These are phyloP conservation scores for Maccullochella peelii DNA, from an alignment of 2,113 vertebrate species.

Conservation along the genomic window DNA sequence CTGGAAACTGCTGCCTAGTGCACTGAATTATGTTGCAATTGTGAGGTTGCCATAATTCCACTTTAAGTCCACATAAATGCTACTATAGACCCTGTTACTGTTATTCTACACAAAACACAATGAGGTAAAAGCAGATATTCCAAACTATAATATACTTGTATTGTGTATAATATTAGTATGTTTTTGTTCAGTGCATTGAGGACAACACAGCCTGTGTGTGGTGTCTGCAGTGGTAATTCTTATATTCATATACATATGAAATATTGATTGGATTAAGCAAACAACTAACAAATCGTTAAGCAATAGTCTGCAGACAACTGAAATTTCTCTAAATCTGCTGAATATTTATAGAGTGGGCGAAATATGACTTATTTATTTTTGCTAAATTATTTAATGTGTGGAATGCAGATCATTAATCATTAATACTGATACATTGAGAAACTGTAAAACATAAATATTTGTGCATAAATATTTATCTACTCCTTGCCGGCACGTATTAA, in stretches of 20 bases:
- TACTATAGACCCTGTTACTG: background rate
- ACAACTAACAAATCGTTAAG: conserved; percentile 66
- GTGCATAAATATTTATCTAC: conserved; percentile 76
- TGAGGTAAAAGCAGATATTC: background rate
- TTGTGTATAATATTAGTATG: background rate
- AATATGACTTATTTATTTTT: conserved; percentile 78
- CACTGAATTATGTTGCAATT: background rate
- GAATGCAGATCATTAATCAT: conserved; percentile 76
- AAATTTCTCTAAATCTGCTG: conserved; percentile 54
- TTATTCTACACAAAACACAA: background rate
- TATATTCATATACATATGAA: conserved; percentile 65
- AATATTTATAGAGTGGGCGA: conserved; percentile 76
- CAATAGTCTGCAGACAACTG: conserved; percentile 61
- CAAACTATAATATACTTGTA: background rate
- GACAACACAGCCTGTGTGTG: background rate
- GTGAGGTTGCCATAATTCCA: background rate
- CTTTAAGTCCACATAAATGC: background rate
- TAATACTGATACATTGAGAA: conserved; percentile 76
- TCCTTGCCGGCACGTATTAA: conserved; percentile 61
- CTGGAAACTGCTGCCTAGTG: background rate
- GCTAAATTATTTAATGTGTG: conserved; percentile 77
- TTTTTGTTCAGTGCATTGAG: background rate
- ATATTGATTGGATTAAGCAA: conserved; percentile 74
- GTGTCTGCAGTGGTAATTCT: conserved; percentile 48
- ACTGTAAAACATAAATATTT: conserved; percentile 81